Conservation (phyloP, 2,888 invertebrate species). For the Pardosa pseudoannulata region DNA sequence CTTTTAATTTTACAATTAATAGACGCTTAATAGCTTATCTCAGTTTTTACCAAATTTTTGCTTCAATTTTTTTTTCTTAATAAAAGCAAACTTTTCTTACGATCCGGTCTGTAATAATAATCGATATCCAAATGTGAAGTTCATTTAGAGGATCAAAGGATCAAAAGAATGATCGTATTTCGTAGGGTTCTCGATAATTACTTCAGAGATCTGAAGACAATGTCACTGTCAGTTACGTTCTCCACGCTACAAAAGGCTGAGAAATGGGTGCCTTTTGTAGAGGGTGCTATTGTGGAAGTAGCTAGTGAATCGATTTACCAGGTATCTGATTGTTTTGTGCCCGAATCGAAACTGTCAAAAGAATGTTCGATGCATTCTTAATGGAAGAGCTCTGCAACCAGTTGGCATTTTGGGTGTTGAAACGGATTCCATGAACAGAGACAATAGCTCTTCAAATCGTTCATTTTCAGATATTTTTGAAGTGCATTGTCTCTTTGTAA, state of each 20-base stretch:
- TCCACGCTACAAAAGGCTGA: background rate
- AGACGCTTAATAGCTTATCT: too few relatives aligned
- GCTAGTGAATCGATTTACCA: background rate
- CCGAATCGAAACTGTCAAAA: background rate
- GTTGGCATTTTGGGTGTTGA: background rate
- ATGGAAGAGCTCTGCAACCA: background rate
- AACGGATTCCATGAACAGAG: too few relatives aligned
- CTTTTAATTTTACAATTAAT: too few relatives aligned
- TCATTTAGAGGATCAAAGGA: background rate
- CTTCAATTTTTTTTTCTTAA: too few relatives aligned
- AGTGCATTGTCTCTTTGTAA: too few relatives aligned
- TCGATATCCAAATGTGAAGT: background rate
- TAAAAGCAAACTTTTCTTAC: too few relatives aligned
- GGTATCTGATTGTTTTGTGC: background rate
- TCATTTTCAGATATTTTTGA: too few relatives aligned
- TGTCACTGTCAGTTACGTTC: background rate
- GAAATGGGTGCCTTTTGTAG: background rate
- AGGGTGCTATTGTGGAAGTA: background rate
- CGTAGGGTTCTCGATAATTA: background rate
- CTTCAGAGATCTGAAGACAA: background rate
- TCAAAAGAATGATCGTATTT: background rate
- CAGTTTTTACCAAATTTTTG: too few relatives aligned
- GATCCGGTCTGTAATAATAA: too few relatives aligned
- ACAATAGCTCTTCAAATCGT: too few relatives aligned
- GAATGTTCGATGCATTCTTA: background rate